Conservation (phyloP, 2,888 invertebrate species). For the Polyommatus icarus region DNA sequence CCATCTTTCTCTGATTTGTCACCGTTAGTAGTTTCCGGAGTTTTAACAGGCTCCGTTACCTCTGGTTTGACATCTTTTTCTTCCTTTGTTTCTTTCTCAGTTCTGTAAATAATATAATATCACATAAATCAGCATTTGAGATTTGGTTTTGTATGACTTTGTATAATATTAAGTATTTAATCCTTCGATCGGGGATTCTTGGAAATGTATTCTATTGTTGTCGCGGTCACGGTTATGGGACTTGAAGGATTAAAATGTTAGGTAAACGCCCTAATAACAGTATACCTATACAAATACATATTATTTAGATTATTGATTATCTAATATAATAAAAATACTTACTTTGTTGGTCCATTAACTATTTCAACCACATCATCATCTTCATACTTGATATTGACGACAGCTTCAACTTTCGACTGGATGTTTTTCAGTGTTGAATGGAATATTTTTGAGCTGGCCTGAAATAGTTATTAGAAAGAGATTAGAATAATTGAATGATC, state of each 20-base stretch:
- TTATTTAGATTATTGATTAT: no score
- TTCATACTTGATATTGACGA: conserved; percentile 76
- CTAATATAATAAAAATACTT: conserved; percentile 45
- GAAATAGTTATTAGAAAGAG: conserved; percentile 42
- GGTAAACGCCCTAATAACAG: no score
- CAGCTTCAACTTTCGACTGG: conserved; percentile 81
- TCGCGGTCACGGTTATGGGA: no score
- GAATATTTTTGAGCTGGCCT: conserved; percentile 85
- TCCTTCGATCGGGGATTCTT: no score
- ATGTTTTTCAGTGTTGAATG: conserved; percentile 83
- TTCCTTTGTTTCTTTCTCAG: conserved; percentile 49
- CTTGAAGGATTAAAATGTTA: no score
- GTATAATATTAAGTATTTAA: no score
- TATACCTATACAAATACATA: no score
- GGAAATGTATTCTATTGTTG: no score
- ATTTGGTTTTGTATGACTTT: no score
- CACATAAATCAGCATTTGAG: no score
- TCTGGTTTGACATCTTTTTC: conserved; percentile 40
- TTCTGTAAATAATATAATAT: conserved; percentile 39
- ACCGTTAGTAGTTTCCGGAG: conserved; percentile 24
- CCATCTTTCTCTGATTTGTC: conserved; percentile 30
- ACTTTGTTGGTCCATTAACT: conserved; percentile 67
- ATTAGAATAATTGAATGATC: no score
- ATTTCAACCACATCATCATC: conserved; percentile 75
- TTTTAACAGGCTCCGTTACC: conserved; percentile 34